These are phyloP conservation scores for Nomia melanderi DNA, from an alignment of 1,140 invertebrate genomes.

Conservation along the genomic window DNA sequence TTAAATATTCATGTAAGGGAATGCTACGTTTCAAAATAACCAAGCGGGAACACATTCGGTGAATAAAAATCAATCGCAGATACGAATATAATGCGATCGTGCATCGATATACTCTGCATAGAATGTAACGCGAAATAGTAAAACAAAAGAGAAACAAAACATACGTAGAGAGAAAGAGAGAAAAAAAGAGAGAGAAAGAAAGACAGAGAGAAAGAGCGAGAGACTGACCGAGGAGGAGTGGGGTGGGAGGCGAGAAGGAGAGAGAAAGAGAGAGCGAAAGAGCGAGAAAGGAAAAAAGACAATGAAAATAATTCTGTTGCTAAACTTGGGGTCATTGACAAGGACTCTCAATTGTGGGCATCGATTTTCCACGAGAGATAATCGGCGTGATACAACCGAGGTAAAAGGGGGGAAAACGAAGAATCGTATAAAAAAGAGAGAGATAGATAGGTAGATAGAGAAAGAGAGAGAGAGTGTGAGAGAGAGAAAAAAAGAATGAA, in stretches of 20 bases:
- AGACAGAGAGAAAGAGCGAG: slow-evolving; percentile 16
- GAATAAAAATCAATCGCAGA: slow-evolving; percentile 4
- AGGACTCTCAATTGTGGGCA: slow-evolving; percentile 35
- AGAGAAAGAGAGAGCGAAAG: not conserved
- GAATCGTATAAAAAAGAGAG: not conserved
- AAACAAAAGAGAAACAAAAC: not conserved
- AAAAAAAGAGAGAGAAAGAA: not conserved
- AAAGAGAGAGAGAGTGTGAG: too few species aligned
- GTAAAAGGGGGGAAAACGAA: not conserved
- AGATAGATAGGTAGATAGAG: too few species aligned
- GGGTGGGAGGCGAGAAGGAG: too few species aligned
- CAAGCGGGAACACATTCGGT: not conserved
- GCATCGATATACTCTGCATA: slow-evolving; percentile 8
- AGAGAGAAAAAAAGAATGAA: too few species aligned
- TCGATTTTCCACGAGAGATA: slow-evolving; percentile 15
- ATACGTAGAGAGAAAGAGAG: not conserved
- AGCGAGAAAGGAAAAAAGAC: not conserved
- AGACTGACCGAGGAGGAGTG: too few species aligned
- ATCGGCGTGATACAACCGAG: slow-evolving; percentile 5
- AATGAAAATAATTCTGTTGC: slow-evolving; percentile 39
- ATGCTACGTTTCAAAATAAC: not conserved
- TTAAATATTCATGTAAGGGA: not conserved
- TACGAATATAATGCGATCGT: slow-evolving; percentile 11
- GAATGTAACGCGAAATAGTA: slow-evolving; percentile 4
- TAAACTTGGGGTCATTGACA: slow-evolving; percentile 49